Conservation (phyloP, 2,888 invertebrate genomes). For the Megamerina dolium region DNA sequence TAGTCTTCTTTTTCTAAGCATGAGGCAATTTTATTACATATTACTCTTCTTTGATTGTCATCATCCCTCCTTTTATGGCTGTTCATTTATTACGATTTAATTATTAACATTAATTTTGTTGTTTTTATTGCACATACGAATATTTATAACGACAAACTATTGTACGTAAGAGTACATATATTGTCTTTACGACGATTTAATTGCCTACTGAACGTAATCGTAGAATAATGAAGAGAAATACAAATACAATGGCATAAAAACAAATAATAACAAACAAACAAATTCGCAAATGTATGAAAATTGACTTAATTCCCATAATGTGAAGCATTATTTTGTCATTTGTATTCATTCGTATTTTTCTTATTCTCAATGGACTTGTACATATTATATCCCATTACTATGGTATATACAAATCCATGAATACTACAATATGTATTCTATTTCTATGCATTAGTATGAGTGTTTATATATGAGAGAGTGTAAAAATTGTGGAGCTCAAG, state of each 20-base stretch:
- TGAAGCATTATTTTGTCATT: slow-evolving; percentile 36
- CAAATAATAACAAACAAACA: slow-evolving; percentile 16
- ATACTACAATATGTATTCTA: no score
- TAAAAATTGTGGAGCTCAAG: no score
- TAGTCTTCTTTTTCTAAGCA: neutral
- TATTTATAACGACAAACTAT: no score
- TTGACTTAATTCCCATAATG: slow-evolving; percentile 42
- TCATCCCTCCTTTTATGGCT: no score
- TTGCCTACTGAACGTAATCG: slow-evolving; percentile 17
- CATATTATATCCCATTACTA: neutral
- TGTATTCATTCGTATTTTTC: slow-evolving; percentile 4
- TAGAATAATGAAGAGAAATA: no score
- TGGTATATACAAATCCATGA: no score
- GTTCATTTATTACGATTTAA: slow-evolving; percentile 9
- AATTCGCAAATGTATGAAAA: slow-evolving; percentile 35
- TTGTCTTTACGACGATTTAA: no score
- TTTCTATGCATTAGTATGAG: no score
- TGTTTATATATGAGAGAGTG: no score
- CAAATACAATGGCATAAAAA: slow-evolving; percentile 1
- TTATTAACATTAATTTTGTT: no score
- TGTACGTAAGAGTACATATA: no score
- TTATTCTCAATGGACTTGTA: slow-evolving; percentile 3
- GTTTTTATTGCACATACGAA: no score
- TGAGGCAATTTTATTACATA: slow-evolving; percentile 4
- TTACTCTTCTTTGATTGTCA: slow-evolving; percentile 7